phyloP scores from a whole-genome alignment of 2,888 invertebrate genomes.

The Chironomus riparius region DNA sequence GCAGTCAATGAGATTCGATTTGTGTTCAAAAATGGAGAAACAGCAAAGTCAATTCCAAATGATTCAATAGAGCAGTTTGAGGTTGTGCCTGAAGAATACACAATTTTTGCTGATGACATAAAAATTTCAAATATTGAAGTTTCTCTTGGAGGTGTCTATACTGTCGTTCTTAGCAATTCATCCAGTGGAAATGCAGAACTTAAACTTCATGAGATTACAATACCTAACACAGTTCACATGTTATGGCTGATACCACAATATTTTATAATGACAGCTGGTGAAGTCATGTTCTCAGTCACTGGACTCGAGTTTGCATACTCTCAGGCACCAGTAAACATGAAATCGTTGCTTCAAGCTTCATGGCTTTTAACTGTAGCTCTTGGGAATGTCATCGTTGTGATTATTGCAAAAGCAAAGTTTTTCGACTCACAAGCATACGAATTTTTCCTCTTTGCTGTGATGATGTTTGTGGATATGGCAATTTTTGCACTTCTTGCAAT shows the following conservation, averaged over 20 bases:
- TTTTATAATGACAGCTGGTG: constrained; percentile 75
- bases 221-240: constrained; percentile 68
- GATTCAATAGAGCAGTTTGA: constrained; percentile 28
- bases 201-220: constrained; percentile 47
- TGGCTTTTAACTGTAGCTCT: constrained; percentile 90
- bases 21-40: neutral
- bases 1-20: constrained; percentile 15
- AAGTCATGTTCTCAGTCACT: constrained; percentile 73
- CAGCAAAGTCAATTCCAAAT: neutral
- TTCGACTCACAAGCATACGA: constrained; percentile 66
- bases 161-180: constrained; percentile 42
- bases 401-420: constrained; percentile 69
- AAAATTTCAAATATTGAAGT: constrained; percentile 40
- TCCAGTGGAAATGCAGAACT: constrained; percentile 31
- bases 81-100: constrained; percentile 38
- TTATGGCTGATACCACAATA: constrained; percentile 74
- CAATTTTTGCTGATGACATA: constrained; percentile 40
- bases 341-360: constrained; percentile 82
- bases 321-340: constrained; percentile 88
- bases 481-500: constrained; percentile 72
- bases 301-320: constrained; percentile 94
- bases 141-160: constrained; percentile 58
- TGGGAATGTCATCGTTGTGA: constrained; percentile 87
- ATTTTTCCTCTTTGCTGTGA: constrained; percentile 75
- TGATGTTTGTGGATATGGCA: constrained; percentile 77